Percentiles rank a stretch among this genome's conserved stretches.
phyloP scores from a whole-genome alignment of 2,888 invertebrate species.

The Trilocha varians region DNA sequence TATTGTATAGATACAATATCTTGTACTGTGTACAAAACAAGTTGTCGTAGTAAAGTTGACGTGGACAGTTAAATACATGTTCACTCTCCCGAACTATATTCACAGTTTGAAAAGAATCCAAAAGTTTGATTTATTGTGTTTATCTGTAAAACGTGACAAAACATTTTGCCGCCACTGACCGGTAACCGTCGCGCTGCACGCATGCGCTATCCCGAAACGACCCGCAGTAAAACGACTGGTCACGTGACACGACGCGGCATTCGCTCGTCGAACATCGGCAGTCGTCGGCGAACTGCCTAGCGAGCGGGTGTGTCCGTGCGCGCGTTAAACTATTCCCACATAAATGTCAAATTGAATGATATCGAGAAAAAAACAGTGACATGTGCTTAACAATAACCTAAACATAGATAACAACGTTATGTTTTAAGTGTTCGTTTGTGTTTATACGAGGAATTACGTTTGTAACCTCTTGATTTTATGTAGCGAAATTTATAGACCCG shows the following conservation, averaged over 20 bases:
- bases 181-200: constrained; percentile 34
- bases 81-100: too few relatives aligned
- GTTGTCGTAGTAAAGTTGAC: too few relatives aligned
- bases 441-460: constrained; percentile 24
- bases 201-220: constrained; percentile 66
- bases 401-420: constrained; percentile 31
- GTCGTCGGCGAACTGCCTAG: constrained; percentile 52
- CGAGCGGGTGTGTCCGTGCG: constrained; percentile 37
- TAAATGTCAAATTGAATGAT: constrained; percentile 63
- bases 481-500: constrained; percentile 50
- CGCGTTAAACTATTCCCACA: constrained; percentile 34
- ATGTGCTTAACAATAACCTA: constrained; percentile 46
- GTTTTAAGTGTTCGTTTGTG: constrained; percentile 31
- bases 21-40: too few relatives aligned
- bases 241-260: constrained; percentile 73
- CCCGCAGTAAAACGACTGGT: constrained; percentile 74
- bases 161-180: constrained; percentile 57
- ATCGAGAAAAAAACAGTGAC: constrained; percentile 55
- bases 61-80: too few relatives aligned
- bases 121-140: constrained; percentile 5
- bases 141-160: constrained; percentile 16
- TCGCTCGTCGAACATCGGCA: constrained; percentile 67
- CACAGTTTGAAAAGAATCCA: background rate
- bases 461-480: constrained; percentile 39
- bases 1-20: too few relatives aligned